Percentiles rank a stretch among this genome's conserved stretches.
phyloP scores from a whole-genome alignment of 30 jellyfish, hydroid and myxozoan species.

The Chrysaora quinquecirrha region DNA sequence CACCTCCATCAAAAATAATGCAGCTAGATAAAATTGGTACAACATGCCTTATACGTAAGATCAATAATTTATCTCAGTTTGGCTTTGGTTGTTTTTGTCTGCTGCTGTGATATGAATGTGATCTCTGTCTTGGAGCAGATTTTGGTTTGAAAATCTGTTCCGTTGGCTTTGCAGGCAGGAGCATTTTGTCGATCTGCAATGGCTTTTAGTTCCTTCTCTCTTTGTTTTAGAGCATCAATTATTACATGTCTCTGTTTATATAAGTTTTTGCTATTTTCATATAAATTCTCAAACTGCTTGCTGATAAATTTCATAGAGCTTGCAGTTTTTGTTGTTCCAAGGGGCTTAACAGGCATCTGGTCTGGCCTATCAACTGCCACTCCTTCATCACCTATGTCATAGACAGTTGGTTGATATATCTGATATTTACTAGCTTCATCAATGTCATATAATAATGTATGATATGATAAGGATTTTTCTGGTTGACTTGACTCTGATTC shows the following conservation, averaged over 20 bases:
- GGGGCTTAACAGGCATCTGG: not conserved
- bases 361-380: not conserved
- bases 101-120: slow-evolving; percentile 41
- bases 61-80: no score
- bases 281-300: slow-evolving; percentile 53
- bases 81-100: slow-evolving; percentile 13
- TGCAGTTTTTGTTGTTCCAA: not conserved
- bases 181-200: slow-evolving; percentile 62
- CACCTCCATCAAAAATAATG: no score
- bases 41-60: no score
- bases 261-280: slow-evolving; percentile 55
- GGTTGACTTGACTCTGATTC: slow-evolving; percentile 1
- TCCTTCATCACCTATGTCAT: slow-evolving; percentile 76
- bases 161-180: not conserved
- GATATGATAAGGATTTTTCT: slow-evolving; percentile 77
- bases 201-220: slow-evolving; percentile 66
- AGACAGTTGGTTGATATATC: slow-evolving; percentile 95
- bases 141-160: slow-evolving; percentile 60
- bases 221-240: slow-evolving; percentile 50
- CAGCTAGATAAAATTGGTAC: no score
- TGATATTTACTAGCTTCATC: slow-evolving; percentile 87
- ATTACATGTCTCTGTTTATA: slow-evolving; percentile 47
- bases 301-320: slow-evolving; percentile 57
- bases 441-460: slow-evolving; percentile 81
- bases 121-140: slow-evolving; percentile 41